phyloP scores from a whole-genome alignment of 2,888 invertebrate genomes.

The Sminthurinus aureus region DNA sequence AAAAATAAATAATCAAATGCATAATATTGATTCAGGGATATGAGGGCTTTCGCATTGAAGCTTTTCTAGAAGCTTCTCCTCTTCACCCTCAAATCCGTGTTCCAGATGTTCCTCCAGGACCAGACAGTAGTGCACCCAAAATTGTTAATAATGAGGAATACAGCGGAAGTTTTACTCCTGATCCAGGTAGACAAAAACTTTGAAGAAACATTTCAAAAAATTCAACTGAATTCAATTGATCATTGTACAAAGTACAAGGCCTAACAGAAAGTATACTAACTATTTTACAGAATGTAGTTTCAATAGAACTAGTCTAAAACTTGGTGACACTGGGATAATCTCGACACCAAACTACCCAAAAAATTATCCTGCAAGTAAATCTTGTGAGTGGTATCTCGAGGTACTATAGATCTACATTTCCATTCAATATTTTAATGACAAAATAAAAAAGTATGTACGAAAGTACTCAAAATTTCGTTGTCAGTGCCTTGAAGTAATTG shows the following conservation, averaged over 20 bases:
- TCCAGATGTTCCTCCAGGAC: constrained; percentile 45
- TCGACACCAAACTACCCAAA: constrained; percentile 57
- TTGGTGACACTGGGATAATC: constrained; percentile 56
- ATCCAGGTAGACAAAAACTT: constrained; percentile 39
- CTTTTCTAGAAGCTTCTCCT: constrained; percentile 53
- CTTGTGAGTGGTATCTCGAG: constrained; percentile 58
- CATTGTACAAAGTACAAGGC: too few relatives aligned
- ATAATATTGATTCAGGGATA: too few relatives aligned
- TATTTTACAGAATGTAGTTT: constrained; percentile 50
- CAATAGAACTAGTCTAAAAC: constrained; percentile 49
- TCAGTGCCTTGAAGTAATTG: background rate
- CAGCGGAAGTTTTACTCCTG: constrained; percentile 41
- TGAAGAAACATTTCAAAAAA: too few relatives aligned
- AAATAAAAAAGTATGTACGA: too few relatives aligned
- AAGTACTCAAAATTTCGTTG: too few relatives aligned
- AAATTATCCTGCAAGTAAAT: constrained; percentile 56
- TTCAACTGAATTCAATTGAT: too few relatives aligned
- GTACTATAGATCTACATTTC: constrained; percentile 31
- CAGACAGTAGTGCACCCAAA: constrained; percentile 35
- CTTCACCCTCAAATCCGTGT: constrained; percentile 49
- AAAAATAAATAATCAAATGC: too few relatives aligned
- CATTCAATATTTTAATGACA: background rate
- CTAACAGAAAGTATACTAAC: too few relatives aligned
- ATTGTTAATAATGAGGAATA: constrained; percentile 49
- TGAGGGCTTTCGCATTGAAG: constrained; percentile 32